Evolutionary conservation across 1,140 invertebrate species (phyloP).

Genomic region (Hyphantria cunea): DNA sequence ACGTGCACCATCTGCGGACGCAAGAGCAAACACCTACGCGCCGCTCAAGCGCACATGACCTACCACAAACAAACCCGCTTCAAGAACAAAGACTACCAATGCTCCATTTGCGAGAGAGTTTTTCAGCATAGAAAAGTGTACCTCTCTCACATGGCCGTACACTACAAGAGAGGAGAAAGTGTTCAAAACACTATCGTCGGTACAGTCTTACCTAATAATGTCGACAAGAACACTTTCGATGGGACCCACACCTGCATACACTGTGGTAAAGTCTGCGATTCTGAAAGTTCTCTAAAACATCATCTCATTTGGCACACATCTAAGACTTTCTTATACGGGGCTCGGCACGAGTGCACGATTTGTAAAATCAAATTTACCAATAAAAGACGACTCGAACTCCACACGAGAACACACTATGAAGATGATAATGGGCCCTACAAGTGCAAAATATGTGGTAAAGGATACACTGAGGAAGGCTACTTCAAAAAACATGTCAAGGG

Average conservation of each 20-base stretch:
- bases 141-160: slow-evolving; percentile 72
- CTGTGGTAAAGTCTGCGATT: slow-evolving; percentile 74
- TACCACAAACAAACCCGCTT: slow-evolving; percentile 77
- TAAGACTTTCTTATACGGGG: slow-evolving; percentile 59
- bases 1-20: slow-evolving; percentile 71
- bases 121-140: slow-evolving; percentile 71
- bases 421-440: slow-evolving; percentile 69
- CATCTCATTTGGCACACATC: slow-evolving; percentile 75
- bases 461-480: slow-evolving; percentile 65
- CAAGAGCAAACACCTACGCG: slow-evolving; percentile 72
- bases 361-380: slow-evolving; percentile 73
- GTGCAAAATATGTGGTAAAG: slow-evolving; percentile 71
- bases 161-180: slow-evolving; percentile 68
- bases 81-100: slow-evolving; percentile 72
- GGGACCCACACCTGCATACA: slow-evolving; percentile 65
- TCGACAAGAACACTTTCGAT: slow-evolving; percentile 44
- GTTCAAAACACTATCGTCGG: slow-evolving; percentile 62
- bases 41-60: slow-evolving; percentile 74
- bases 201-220: slow-evolving; percentile 38
- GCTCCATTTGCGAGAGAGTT: slow-evolving; percentile 72
- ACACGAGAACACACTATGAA: slow-evolving; percentile 69
- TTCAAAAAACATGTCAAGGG: slow-evolving; percentile 66
- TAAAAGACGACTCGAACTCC: slow-evolving; percentile 63
- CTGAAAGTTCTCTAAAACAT: slow-evolving; percentile 66
- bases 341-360: slow-evolving; percentile 64